Evolutionary conservation across 2,888 invertebrate genomes (phyloP).

Genomic region (Rugalucina vietnamica): DNA sequence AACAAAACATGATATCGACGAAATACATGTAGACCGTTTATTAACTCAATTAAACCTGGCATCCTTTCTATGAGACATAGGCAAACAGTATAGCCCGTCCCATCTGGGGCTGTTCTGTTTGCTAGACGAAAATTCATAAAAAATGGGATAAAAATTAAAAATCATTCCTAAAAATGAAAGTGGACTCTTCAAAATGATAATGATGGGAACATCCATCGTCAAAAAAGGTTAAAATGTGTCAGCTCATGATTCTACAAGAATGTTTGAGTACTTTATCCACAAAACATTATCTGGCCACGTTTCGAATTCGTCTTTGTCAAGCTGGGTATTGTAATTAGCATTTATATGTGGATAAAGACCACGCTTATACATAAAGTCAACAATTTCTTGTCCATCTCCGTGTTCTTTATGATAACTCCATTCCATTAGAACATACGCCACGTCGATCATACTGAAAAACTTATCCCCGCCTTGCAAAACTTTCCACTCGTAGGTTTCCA

Average conservation of each 20-base stretch:
- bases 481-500: constrained; percentile 73
- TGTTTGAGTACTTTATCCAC: constrained; percentile 68
- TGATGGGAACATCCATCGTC: too few species aligned
- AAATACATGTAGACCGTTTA: too few species aligned
- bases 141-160: too few species aligned
- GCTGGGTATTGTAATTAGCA: constrained; percentile 47
- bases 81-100: too few species aligned
- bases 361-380: constrained; percentile 61
- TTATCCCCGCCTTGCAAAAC: constrained; percentile 62
- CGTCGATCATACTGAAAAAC: constrained; percentile 70
- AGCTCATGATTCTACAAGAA: not conserved
- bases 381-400: constrained; percentile 61
- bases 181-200: too few species aligned
- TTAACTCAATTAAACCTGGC: too few species aligned
- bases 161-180: too few species aligned
- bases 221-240: too few species aligned
- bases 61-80: too few species aligned
- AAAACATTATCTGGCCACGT: constrained; percentile 76
- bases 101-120: too few species aligned
- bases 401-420: constrained; percentile 70
- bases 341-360: constrained; percentile 69
- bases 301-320: constrained; percentile 55
- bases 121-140: too few species aligned
- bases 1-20: too few species aligned
- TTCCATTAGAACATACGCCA: constrained; percentile 73